Evolutionary conservation across 2,797 vertebrate species (phyloP), one percentile per base, ranked within the genome.

Genomic region (Discoglossus pictus): DNA sequence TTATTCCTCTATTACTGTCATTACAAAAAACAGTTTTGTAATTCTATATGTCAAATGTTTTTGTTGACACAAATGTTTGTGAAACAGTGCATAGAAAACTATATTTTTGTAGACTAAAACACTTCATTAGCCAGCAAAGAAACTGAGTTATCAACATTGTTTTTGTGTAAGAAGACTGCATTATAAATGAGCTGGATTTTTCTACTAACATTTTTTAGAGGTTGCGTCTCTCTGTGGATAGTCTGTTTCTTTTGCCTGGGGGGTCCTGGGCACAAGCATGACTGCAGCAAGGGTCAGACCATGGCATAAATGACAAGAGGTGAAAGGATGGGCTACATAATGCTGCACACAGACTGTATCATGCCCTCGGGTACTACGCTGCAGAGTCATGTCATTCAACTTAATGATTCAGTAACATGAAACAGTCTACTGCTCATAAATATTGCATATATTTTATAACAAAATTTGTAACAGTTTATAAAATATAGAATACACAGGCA

Each of bases 241-340:
- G 48, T 15, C 25, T 27, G 48, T 9, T 25, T 16, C 4, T 4
- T 51, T 34, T 11, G 48, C 48, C 34, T 9, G n/a, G n/a, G 48
- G 48, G 48, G n/a, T 31, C 17, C 48, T 31, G 15, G 8, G n/a
- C 21, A 2, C n/a, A 31, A 7, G 15, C 11, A 4, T 51, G 24
- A 51, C 24, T 31, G 48, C 48, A 51, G 48, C n/a, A 31, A n/a
- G 25, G 48, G 48, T 51, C 48, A 51, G 48, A n/a, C 24, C 21
- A 31, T 51, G 48, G 24, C 23, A 31, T 16, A 9, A 51, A 31
- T 34, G n/a, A 31, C 6, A 17, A 31, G 2, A 51, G 24, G 6
- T 31, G 25, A 5, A 31, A 4, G 24, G n/a, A 34, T 24, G 24
- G n/a, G n/a, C 3, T 6, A 51, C 25, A n/a, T n/a, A 4, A 34